Evolutionary conservation across 2,113 vertebrate genomes (phyloP), one percentile per base, ranked within the genome.

Genomic region (Atractosteus spatula): DNA sequence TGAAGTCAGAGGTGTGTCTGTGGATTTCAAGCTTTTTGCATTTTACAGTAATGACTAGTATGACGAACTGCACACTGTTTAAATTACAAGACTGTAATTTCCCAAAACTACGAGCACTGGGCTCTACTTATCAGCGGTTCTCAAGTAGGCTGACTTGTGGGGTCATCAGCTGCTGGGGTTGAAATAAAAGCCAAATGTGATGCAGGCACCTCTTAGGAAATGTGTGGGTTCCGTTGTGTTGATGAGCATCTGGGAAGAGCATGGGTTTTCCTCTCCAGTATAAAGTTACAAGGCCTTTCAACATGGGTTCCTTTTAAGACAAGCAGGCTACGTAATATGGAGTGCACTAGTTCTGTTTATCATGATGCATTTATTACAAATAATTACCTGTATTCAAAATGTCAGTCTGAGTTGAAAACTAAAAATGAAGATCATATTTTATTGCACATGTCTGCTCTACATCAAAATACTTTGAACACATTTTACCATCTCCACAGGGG

Each of bases 221-320:
- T 59, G 57, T 51, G 65, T 68, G 66, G 65, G 72, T 51, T 68
- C 55, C 43, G 67, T 59, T 42, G 17, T 68, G 43, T 43, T 41
- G 4, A 41, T 73, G 47, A 54, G 10, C 56, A 73, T 62, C 43
- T 43, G 7, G 56, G 29, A 73, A 62, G 55, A 29, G 56, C 29
- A 16, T 42, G 41, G 14, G 42, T 42, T 43, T 61, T 41, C 64
- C 65, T 41, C 43, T 64, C 61, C 16, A 61, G 41, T 29, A 17
- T 68, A 8, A 42, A n/a, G 66, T 11, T 56, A 8, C 4, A 12
- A 61, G 64, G 41, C 43, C 65, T 51, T 54, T 43, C 65, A 68
- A 54, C n/a, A 16, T 14, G 44, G 11, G 2, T 17, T 55, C 42
- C 12, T 17, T 55, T 17, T 55, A 10, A 67, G 8, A 68, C 43